phyloP scores from a whole-genome alignment of 2,797 vertebrate genomes.

The Merluccius polli region DNA sequence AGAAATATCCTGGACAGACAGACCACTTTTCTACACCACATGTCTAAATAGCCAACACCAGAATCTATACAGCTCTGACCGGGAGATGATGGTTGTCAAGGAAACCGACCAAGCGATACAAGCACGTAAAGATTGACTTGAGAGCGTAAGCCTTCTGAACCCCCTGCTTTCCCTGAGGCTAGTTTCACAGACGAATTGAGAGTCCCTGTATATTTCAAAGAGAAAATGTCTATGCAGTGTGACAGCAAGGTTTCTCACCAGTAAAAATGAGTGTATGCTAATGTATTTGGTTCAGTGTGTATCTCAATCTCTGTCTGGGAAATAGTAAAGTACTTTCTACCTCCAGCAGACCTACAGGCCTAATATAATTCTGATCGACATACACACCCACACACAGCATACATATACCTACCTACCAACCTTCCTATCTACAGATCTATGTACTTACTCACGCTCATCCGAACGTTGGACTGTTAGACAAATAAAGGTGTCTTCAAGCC shows the following conservation, averaged over 20 bases:
- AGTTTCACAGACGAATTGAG: neutral
- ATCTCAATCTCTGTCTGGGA: neutral
- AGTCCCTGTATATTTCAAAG: neutral
- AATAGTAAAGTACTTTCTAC: too few species aligned
- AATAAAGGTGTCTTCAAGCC: neutral
- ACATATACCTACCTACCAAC: neutral
- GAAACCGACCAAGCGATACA: conserved; percentile 15
- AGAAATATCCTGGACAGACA: neutral
- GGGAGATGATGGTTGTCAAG: conserved; percentile 13
- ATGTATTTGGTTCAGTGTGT: neutral
- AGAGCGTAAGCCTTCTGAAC: neutral
- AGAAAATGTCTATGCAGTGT: too few species aligned
- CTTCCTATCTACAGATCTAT: neutral
- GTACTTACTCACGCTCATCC: neutral
- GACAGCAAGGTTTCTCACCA: too few species aligned
- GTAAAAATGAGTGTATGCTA: neutral
- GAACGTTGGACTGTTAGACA: neutral
- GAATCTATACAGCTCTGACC: neutral
- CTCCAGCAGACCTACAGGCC: neutral
- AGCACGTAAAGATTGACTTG: neutral
- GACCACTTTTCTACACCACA: neutral
- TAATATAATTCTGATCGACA: neutral
- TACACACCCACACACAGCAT: too few species aligned
- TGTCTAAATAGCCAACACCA: conserved; percentile 10
- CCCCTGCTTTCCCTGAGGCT: neutral